Conservation (phyloP, 2,888 invertebrate species). For the Agonopterix alstromeriana region DNA sequence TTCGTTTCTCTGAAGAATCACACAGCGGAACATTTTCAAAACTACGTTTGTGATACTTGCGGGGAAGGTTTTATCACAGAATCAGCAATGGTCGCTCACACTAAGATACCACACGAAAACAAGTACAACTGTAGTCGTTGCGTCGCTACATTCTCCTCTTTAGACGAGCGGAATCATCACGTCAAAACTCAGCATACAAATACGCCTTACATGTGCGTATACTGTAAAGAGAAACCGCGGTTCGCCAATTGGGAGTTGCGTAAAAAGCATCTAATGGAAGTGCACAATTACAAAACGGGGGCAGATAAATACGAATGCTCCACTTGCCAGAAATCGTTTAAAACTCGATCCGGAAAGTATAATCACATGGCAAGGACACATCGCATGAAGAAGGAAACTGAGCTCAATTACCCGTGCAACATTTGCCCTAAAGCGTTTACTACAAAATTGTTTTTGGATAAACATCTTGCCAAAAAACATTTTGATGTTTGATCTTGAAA, state of each 20-base stretch:
- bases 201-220: slow-evolving; percentile 59
- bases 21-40: slow-evolving; percentile 62
- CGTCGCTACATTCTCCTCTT: slow-evolving; percentile 55
- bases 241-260: slow-evolving; percentile 64
- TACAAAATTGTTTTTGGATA: slow-evolving; percentile 71
- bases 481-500: slow-evolving; percentile 39
- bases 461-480: slow-evolving; percentile 74
- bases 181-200: slow-evolving; percentile 63
- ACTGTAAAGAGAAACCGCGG: slow-evolving; percentile 62
- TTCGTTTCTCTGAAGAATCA: slow-evolving; percentile 62
- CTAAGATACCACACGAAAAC: slow-evolving; percentile 63
- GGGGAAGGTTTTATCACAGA: slow-evolving; percentile 69
- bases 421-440: slow-evolving; percentile 73
- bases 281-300: slow-evolving; percentile 60
- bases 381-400: slow-evolving; percentile 58
- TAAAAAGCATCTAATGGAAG: slow-evolving; percentile 60
- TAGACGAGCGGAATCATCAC: slow-evolving; percentile 58
- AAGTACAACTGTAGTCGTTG: slow-evolving; percentile 64
- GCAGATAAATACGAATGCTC: slow-evolving; percentile 62
- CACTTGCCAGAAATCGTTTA: slow-evolving; percentile 60
- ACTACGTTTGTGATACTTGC: slow-evolving; percentile 67
- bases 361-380: slow-evolving; percentile 67
- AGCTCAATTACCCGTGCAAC: slow-evolving; percentile 63
- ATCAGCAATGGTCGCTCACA: slow-evolving; percentile 63
- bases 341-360: slow-evolving; percentile 64